phyloP scores from a whole-genome alignment of 1,140 invertebrate genomes.

The Bombus polaris region DNA sequence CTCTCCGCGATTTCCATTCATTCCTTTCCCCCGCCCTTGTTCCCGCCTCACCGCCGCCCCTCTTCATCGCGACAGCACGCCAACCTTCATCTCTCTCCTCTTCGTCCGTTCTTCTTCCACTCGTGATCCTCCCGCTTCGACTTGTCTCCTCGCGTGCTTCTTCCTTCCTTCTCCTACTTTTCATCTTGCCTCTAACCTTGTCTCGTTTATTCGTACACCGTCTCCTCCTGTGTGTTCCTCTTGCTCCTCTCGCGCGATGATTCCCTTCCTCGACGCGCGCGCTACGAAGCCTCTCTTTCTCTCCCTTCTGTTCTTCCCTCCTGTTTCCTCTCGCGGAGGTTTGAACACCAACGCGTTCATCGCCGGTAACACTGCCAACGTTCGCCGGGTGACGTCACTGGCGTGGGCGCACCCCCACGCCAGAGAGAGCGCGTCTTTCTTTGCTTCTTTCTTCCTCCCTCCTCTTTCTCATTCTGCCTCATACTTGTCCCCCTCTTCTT shows the following conservation, averaged over 20 bases:
- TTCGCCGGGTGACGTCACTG: constrained; percentile 78
- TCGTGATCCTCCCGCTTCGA: constrained; percentile 9
- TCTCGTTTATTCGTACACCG: background rate
- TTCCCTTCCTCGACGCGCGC: constrained; percentile 58
- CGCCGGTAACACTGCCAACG: constrained; percentile 75
- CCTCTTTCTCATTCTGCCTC: background rate
- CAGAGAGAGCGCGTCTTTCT: constrained; percentile 48
- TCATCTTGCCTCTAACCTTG: constrained; percentile 27
- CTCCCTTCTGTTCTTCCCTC: constrained; percentile 27
- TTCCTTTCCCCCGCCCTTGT: constrained; percentile 68
- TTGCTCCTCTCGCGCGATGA: constrained; percentile 32
- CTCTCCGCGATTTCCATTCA: constrained; percentile 78
- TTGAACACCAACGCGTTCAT: constrained; percentile 68
- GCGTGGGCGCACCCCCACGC: constrained; percentile 79
- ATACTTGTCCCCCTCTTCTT: constrained; percentile 2
- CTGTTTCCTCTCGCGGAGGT: constrained; percentile 35
- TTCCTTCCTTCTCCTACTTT: background rate
- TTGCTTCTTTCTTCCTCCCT: constrained; percentile 4
- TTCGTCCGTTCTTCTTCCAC: background rate
- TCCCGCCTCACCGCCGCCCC: constrained; percentile 40
- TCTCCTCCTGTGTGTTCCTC: background rate
- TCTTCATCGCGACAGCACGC: constrained; percentile 18
- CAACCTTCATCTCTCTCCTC: background rate
- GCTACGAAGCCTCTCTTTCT: constrained; percentile 39
- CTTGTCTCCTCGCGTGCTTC: constrained; percentile 4